These are phyloP conservation scores for Eriocheir sinensis DNA, from an alignment of 1,140 invertebrate species.

Conservation along the genomic window DNA sequence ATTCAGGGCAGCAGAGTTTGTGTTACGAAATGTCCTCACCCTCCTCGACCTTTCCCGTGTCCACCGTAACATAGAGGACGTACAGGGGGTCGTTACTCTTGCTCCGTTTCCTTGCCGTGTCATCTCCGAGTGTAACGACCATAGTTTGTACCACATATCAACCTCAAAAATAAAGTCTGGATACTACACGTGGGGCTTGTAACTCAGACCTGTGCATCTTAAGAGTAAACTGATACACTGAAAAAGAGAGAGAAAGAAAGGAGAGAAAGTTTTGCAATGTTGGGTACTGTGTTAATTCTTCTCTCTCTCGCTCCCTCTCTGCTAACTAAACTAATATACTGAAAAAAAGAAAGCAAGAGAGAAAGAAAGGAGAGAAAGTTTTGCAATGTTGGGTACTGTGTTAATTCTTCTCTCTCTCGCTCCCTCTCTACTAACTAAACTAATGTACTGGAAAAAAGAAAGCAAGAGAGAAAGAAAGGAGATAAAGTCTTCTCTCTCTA, in stretches of 20 bases:
- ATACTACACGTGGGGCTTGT: not conserved
- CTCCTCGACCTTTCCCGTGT: not conserved
- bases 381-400: too few species aligned
- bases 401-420: too few species aligned
- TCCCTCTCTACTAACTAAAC: too few species aligned
- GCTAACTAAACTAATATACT: conserved; percentile 1
- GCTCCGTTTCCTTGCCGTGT: not conserved
- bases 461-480: not conserved
- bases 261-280: too few species aligned
- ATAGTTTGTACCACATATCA: conserved; percentile 17
- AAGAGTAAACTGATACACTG: too few species aligned
- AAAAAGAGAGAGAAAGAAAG: too few species aligned
- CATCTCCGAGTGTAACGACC: not conserved
- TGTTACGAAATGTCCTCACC: not conserved
- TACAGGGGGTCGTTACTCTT: not conserved
- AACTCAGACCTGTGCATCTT: too few species aligned
- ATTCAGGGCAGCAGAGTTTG: not conserved
- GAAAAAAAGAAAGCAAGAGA: not conserved
- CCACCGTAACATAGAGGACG: not conserved
- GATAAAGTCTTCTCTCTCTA: not conserved
- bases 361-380: too few species aligned
- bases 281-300: too few species aligned
- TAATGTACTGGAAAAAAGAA: not conserved
- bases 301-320: too few species aligned
- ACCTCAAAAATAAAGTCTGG: not conserved